Evolutionary conservation across 2,797 vertebrate genomes (phyloP), one percentile per base, ranked within the genome.

Genomic region (Helostoma temminkii): DNA sequence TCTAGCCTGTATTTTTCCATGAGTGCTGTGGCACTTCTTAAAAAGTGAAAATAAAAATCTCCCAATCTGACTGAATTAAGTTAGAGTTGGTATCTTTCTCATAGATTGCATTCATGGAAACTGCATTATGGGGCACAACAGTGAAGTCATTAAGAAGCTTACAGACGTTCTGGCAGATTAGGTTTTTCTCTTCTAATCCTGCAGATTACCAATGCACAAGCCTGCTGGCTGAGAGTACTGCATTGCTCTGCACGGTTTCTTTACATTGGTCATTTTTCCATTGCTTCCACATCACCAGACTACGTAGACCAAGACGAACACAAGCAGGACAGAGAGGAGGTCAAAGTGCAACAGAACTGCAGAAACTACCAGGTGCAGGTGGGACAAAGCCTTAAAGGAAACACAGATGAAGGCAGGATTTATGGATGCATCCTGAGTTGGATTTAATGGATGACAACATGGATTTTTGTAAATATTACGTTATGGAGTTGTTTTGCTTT

Each of bases 141-240:
- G 90, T 92, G 91, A 91, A 92, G 92, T 93, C 92, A 93, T 93
- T 94, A 94, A 95, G 94, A 90, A 93, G 93, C 90, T 94, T 94
- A 94, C 88, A 91, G 89, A 91, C 92, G 68, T 91, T 88, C 87
- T 85, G 83, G 69, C 89, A 93, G 94, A 94, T 94, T 93, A 92
- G 93, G 91, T 90, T 93, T 92, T 93, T 90, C 89, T 93, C 87
- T 89, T 91, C 91, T 95, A 95, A 95, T 95, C 93, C 91, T 66
- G 30, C 83, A 93, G 94, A 94, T 95, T 94, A 94, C 86, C 87
- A 78, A 52, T 75, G 81, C 80, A 87, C 90, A 83, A 89, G 72
- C 80, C 84, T 88, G 87, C 81, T 84, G 91, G 88, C 85, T 66
- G 83, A 82, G 82, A 85, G 86, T 66, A 83, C 71, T 85, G 88